These are phyloP conservation scores for Ornithoptera priamus DNA, from an alignment of 2,888 invertebrate genomes.

Conservation along the genomic window DNA sequence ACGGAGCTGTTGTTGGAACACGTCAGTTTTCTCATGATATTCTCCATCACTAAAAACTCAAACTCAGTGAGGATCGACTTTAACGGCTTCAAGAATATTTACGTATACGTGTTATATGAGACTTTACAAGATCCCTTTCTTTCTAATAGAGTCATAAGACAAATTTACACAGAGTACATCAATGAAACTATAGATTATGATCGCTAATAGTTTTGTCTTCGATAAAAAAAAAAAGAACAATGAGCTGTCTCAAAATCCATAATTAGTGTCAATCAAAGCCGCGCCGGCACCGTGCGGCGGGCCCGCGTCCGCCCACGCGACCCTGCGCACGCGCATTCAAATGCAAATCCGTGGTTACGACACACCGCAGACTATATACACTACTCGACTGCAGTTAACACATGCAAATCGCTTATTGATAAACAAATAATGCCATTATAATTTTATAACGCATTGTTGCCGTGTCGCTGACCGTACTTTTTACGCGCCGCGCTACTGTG, in stretches of 20 bases:
- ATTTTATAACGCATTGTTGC: constrained; percentile 70
- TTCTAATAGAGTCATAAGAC: neutral
- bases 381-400: constrained; percentile 59
- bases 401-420: constrained; percentile 76
- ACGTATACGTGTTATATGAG: no score
- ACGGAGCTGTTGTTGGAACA: no score
- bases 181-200: constrained; percentile 28
- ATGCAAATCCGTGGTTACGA: constrained; percentile 60
- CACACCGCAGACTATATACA: constrained; percentile 47
- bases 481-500: constrained; percentile 51
- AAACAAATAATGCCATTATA: constrained; percentile 74
- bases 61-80: no score
- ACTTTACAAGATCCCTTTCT: no score
- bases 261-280: constrained; percentile 30
- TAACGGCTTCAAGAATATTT: no score
- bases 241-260: constrained; percentile 29
- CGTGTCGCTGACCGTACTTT: constrained; percentile 59
- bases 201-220: constrained; percentile 22
- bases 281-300: constrained; percentile 22
- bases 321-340: constrained; percentile 55
- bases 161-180: constrained; percentile 3
- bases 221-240: constrained; percentile 23
- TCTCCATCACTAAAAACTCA: no score
- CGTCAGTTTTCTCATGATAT: no score
- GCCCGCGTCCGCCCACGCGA: constrained; percentile 28